Conservation (phyloP, 2,888 invertebrate genomes). For the Nesidiocoris tenuis region DNA sequence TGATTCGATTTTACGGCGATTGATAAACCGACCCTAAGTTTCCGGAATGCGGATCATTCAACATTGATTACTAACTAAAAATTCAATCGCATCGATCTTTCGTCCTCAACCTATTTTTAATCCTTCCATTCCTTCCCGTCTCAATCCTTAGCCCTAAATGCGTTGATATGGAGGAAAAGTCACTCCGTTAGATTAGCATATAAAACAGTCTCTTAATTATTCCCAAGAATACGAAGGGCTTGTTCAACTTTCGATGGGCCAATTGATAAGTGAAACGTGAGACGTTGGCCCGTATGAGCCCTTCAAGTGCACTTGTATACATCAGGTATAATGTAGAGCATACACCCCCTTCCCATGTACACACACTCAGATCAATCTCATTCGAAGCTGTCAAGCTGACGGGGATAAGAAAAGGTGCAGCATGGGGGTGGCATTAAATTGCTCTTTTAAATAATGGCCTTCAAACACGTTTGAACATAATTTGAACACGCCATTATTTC, state of each 20-base stretch:
- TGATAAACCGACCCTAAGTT: too few relatives aligned
- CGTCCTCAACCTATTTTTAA: too few relatives aligned
- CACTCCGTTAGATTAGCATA: background rate
- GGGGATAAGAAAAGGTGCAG: too few relatives aligned
- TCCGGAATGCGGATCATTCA: too few relatives aligned
- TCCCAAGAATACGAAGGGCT: background rate
- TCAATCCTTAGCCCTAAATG: background rate
- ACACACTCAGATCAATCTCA: background rate
- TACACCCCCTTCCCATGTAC: background rate
- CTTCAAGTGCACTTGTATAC: background rate
- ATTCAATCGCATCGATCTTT: constrained; percentile 14
- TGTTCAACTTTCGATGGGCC: background rate
- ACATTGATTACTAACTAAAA: constrained; percentile 17
- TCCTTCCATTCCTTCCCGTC: background rate
- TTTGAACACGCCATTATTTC: constrained; percentile 26
- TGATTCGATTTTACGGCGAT: too few relatives aligned
- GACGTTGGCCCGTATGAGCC: background rate
- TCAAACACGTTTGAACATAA: constrained; percentile 36
- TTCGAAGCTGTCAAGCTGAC: background rate
- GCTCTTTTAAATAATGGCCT: constrained; percentile 25
- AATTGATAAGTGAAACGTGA: background rate
- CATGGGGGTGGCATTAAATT: background rate
- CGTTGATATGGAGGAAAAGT: background rate
- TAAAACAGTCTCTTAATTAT: background rate
- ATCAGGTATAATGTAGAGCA: background rate